These are phyloP conservation scores for Panurus biarmicus DNA, from an alignment of 2,113 vertebrate species.

Conservation along the genomic window DNA sequence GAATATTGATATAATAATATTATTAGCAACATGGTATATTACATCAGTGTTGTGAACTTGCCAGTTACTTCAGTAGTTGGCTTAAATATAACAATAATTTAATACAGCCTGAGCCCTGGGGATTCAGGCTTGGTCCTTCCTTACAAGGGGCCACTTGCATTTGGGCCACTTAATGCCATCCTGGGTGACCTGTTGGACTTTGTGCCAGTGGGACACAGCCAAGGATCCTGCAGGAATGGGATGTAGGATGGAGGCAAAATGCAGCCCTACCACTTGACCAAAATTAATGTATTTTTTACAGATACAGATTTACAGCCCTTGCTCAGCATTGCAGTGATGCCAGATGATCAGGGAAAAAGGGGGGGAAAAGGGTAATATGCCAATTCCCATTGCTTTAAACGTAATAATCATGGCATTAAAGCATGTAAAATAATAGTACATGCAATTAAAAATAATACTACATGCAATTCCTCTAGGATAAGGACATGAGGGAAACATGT, in stretches of 20 bases:
- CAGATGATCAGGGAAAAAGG: background rate
- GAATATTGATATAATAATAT: background rate
- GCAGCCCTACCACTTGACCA: background rate
- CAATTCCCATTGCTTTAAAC: background rate
- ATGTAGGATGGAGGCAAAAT: background rate
- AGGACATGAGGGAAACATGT: background rate
- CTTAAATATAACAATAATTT: background rate
- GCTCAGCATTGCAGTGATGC: background rate
- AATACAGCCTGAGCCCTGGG: background rate
- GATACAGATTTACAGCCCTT: background rate
- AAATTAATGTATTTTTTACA: background rate
- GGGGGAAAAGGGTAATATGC: background rate
- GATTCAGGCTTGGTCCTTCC: background rate
- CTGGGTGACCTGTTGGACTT: background rate
- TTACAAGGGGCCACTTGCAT: background rate
- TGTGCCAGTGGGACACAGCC: background rate
- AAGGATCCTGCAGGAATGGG: background rate
- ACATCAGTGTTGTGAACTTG: background rate
- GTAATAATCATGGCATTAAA: background rate
- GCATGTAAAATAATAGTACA: background rate
- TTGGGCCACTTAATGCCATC: background rate
- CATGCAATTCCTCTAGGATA: background rate
- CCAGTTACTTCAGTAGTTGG: background rate
- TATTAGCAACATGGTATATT: background rate
- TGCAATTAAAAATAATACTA: background rate